Evolutionary conservation across 2,113 vertebrate species (phyloP).

Genomic region (Astur gentilis): DNA sequence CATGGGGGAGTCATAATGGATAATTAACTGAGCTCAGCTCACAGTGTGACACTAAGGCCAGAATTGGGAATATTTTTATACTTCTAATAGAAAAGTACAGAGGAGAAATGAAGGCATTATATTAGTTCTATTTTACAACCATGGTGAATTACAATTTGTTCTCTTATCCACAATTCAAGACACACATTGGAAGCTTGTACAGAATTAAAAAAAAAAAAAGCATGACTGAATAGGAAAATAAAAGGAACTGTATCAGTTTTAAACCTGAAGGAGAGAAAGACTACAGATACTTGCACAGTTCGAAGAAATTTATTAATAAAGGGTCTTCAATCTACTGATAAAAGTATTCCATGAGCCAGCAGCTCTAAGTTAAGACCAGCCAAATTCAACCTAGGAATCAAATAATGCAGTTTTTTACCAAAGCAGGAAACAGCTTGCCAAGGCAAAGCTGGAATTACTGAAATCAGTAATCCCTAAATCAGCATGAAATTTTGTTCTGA

Average conservation of each 20-base stretch:
- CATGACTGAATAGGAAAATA: slow-evolving; percentile 29
- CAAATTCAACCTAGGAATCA: background rate
- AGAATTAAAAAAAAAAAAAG: slow-evolving; percentile 26
- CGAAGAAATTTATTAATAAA: slow-evolving; percentile 31
- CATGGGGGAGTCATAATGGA: background rate
- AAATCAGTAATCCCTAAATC: background rate
- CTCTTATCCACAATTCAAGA: slow-evolving; percentile 40
- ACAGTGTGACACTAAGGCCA: background rate
- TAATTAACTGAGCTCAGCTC: slow-evolving; percentile 41
- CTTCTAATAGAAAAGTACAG: slow-evolving; percentile 15
- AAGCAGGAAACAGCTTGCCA: background rate
- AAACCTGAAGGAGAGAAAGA: slow-evolving; percentile 12
- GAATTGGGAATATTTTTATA: slow-evolving; percentile 36
- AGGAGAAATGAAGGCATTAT: slow-evolving; percentile 30
- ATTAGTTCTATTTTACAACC: slow-evolving; percentile 15
- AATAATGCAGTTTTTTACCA: background rate
- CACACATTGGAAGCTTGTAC: background rate
- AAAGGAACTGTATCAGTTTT: background rate
- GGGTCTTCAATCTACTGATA: background rate
- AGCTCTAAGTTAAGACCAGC: background rate
- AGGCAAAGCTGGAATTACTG: background rate
- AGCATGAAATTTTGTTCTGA: background rate
- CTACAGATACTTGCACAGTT: background rate
- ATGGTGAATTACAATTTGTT: background rate
- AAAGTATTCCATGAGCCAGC: slow-evolving; percentile 15